These are phyloP conservation scores for Pollenia angustigena DNA, from an alignment of 2,888 invertebrate genomes.

Conservation along the genomic window DNA sequence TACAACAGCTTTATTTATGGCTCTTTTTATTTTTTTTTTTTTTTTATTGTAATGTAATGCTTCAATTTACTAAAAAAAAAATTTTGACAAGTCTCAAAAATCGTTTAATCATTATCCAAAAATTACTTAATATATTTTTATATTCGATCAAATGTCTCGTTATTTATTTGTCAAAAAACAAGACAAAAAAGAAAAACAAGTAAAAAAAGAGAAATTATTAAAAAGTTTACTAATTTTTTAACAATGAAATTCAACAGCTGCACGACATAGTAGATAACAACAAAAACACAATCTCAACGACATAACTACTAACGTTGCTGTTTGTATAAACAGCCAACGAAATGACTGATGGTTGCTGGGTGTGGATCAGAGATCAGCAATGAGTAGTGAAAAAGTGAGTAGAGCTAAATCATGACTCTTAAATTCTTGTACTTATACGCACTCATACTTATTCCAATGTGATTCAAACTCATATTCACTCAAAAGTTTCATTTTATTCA, in stretches of 20 bases:
- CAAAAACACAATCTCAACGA: not conserved
- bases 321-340: too few species aligned
- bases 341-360: too few species aligned
- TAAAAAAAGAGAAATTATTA: slow-evolving; percentile 65
- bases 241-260: slow-evolving; percentile 5
- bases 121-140: not conserved
- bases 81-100: slow-evolving; percentile 61
- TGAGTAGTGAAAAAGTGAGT: too few species aligned
- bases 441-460: too few species aligned
- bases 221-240: slow-evolving; percentile 54
- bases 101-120: slow-evolving; percentile 9
- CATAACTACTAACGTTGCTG: not conserved
- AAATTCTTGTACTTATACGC: too few species aligned
- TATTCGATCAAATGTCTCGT: not conserved
- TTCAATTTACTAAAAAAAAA: not conserved
- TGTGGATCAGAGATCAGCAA: too few species aligned
- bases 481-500: too few species aligned
- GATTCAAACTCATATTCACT: too few species aligned
- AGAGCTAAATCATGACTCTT: too few species aligned
- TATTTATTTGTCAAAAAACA: slow-evolving; percentile 31
- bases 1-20: too few species aligned
- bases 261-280: not conserved
- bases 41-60: not conserved
- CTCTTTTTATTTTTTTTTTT: slow-evolving; percentile 30
- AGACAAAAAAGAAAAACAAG: slow-evolving; percentile 13